phyloP scores from a whole-genome alignment of 1,140 invertebrate species.

The Phymorhynchus buccinoides region DNA sequence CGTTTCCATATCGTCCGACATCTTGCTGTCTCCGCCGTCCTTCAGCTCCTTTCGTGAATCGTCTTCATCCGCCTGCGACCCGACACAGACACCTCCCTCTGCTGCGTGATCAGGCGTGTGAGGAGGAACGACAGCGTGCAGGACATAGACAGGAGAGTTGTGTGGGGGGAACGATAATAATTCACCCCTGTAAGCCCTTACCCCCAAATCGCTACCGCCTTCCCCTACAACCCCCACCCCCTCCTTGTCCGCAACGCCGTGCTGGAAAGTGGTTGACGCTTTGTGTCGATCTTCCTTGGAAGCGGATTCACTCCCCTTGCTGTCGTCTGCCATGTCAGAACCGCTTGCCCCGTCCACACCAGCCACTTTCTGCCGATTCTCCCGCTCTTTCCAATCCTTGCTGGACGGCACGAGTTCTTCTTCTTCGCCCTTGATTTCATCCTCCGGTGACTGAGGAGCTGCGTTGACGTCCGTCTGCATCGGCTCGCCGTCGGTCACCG shows the following conservation, averaged over 20 bases:
- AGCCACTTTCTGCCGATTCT: neutral
- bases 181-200: neutral
- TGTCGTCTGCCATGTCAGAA: neutral
- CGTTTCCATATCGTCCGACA: too few species aligned
- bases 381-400: constrained; percentile 4
- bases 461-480: neutral
- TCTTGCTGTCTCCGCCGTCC: too few species aligned
- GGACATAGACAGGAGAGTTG: neutral
- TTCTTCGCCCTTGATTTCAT: neutral
- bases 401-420: neutral
- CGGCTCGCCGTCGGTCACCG: neutral
- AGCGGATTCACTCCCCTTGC: too few species aligned
- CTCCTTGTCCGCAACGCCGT: constrained; percentile 4
- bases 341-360: neutral
- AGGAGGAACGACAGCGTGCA: neutral
- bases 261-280: neutral
- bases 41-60: too few species aligned
- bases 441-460: neutral
- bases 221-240: neutral
- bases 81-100: neutral
- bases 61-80: neutral
- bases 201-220: neutral
- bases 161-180: neutral
- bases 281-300: neutral
- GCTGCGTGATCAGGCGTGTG: neutral